A percentile compares a stretch with the other conserved stretches of the same genome.
These are phyloP conservation scores for Drosophila arizonae DNA, from an alignment of 1,140 invertebrate species.

Conservation along the genomic window DNA sequence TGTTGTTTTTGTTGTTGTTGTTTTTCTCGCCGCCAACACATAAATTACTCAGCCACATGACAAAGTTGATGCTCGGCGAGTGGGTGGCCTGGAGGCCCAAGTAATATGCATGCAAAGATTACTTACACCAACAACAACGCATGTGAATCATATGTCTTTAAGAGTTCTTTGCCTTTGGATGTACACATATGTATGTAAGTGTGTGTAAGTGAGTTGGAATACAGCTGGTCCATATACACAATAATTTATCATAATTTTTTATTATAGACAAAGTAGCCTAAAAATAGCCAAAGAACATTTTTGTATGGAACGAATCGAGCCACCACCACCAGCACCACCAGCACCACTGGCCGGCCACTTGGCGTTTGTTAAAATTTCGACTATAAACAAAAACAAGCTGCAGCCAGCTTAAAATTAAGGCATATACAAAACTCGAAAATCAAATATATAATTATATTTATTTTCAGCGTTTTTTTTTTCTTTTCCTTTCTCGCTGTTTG, in stretches of 20 bases:
- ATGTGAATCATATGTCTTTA: conserved; percentile 29
- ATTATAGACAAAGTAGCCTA: conserved; percentile 42
- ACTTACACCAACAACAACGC: neutral
- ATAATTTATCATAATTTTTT: conserved; percentile 57
- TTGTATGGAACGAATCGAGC: conserved; percentile 12
- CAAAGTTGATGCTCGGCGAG: neutral
- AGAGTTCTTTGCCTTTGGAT: conserved; percentile 3
- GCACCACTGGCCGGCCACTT: neutral
- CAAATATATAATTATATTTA: conserved; percentile 12
- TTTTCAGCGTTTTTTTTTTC: neutral
- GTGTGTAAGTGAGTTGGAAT: conserved; percentile 6
- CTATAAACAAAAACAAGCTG: conserved; percentile 46
- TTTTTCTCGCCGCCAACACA: conserved; percentile 23
- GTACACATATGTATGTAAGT: no score
- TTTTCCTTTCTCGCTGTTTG: conserved; percentile 2
- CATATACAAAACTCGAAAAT: conserved; percentile 36
- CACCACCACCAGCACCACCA: neutral
- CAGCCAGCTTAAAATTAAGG: conserved; percentile 50
- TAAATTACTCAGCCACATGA: conserved; percentile 43
- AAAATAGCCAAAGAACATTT: conserved; percentile 23
- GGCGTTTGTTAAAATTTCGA: conserved; percentile 6
- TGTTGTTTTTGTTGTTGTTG: neutral
- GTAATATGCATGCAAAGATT: no score
- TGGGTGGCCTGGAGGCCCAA: neutral
- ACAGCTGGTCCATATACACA: conserved; percentile 33